Base-by-base conservation (phyloP, 2,113 vertebrate species). In the Mus spicilegus region DNA sequence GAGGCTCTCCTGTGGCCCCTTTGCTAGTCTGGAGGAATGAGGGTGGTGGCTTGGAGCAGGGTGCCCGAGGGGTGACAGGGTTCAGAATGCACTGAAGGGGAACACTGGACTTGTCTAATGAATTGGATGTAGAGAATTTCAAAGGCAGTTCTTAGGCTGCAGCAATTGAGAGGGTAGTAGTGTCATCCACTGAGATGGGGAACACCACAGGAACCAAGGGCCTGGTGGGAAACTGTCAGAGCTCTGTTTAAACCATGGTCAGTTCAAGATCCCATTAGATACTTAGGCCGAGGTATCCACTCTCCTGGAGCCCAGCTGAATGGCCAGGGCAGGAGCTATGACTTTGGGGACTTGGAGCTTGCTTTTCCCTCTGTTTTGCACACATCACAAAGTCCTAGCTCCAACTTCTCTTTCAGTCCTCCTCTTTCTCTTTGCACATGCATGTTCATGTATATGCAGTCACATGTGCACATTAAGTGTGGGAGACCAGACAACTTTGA, bases 261-360 rank as follows among this genome's bases (percentile, higher is more conserved):
- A 81, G 39, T 80, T 90, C 26, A n/a, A 90, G 46, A 95, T 81
- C 58, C 65, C 85, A 73, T 76, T 89, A 63, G 73, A 56, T 24
- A 90, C 88, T 46, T 20, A 88, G 24, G 51, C 46, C 1, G 61
- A 54, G 61, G 63, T 88, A 33, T 89, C 80, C 65, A 6, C 39
- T 33, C 87, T 30, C 92, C 49, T 77, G 36, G 42, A 89, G 82
- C 69, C 67, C 84, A 84, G 77, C 42, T 17, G 28, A 86, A 82
- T 58, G n/a, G 28, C 33, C 65, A 80, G 28, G n/a, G 49, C 58
- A 92, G 82, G 58, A 95, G 46, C 56, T 39, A 51, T 10, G 84
- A 86, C 42, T 5, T 61, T 56, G n/a, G 76, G 36, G 67, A 20
- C 65, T 95, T 95, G 96, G 86, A 96, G 69, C 73, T 89, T 78